phyloP scores from a whole-genome alignment of 2,888 invertebrate genomes.

The Rhyacophila evoluta region DNA sequence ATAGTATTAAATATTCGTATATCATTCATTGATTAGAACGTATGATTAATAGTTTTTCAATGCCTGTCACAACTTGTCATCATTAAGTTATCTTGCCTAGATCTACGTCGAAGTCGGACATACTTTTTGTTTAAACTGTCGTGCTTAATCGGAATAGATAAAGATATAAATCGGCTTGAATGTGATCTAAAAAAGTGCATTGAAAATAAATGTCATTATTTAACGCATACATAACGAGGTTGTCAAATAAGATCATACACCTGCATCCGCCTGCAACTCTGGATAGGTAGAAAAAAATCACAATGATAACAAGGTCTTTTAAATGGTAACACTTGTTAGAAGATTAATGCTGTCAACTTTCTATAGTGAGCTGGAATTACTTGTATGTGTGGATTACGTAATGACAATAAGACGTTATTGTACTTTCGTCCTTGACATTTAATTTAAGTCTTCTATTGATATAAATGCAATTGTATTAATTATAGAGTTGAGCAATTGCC shows the following conservation, averaged over 20 bases:
- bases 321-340: not conserved
- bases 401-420: not conserved
- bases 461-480: too few species aligned
- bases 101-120: not conserved
- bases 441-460: too few species aligned
- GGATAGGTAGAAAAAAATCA: not conserved
- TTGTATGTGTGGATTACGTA: not conserved
- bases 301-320: not conserved
- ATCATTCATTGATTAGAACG: too few species aligned
- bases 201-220: not conserved
- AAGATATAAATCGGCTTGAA: not conserved
- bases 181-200: not conserved
- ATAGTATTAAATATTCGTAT: too few species aligned
- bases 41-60: too few species aligned
- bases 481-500: too few species aligned
- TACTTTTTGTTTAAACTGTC: not conserved
- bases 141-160: not conserved
- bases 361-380: conserved; percentile 6
- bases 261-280: not conserved
- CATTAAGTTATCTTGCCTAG: not conserved
- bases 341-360: conserved; percentile 24
- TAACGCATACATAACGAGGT: not conserved
- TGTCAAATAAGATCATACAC: not conserved
- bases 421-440: not conserved
- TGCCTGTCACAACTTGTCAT: not conserved